Base-by-base conservation (phyloP, 2,113 vertebrate species). In the Promerops cafer region DNA sequence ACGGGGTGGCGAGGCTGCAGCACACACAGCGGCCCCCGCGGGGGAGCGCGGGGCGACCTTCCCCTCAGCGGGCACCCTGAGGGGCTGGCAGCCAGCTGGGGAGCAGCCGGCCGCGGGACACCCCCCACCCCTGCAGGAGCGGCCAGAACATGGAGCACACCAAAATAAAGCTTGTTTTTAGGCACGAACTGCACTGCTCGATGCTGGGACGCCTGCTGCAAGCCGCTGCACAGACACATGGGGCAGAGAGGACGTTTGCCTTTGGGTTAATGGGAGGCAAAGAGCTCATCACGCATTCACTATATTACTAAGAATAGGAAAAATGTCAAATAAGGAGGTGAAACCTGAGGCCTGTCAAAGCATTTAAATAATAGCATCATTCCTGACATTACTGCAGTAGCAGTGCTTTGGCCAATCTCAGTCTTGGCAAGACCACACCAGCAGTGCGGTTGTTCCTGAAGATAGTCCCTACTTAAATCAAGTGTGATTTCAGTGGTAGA, bases 121-220 rank as follows among this genome's bases (percentile, higher is more conserved):
- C n/a, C 2, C 18, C 21, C 15, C 52, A 12, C 6, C 12, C 0
- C 4, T 33, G 35, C 18, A 31, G 20, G 52, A 40, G 28, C 24
- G 40, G 35, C 31, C 27, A 37, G 20, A 59, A 31, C 28, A 18
- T 24, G 13, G 47, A 27, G 39, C 35, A 27, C 20, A 17, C 44
- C 31, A 9, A 54, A 54, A 12, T 20, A 21, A 49, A 42, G 6
- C 33, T 49, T 31, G 21, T 7, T 50, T 69, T 52, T 13, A 40
- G 60, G 44, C 16, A 13, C 1, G 0, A 59, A 7, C 28, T 21
- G 53, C 13, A 3, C 54, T 83, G 40, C 64, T 56, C 2, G 1
- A 57, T 52, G 30, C 59, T 17, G 15, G 30, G 42, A 35, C 3
- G 2, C 28, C 12, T 0, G 0, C 60, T 42, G 14, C 14, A 7